Evolutionary conservation across 1,140 invertebrate genomes (phyloP), one percentile per base, ranked within the genome.

Genomic region (Apocrypta bakeri): DNA sequence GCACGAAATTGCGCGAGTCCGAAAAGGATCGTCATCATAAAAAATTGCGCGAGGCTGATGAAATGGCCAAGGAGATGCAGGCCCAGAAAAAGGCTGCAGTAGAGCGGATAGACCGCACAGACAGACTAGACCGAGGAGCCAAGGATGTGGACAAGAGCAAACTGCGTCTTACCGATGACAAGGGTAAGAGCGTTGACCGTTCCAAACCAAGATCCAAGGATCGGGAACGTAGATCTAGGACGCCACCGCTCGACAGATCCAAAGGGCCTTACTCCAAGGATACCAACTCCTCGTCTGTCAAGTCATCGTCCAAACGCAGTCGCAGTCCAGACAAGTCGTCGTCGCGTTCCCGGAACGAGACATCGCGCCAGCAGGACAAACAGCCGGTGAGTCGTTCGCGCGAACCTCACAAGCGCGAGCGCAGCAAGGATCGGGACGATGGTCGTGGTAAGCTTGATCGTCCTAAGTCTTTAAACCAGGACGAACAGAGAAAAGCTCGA

Each of bases 281-380:
- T 9, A 37, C 9, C 33, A 31, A 24, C 12, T 81, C 71, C 1
- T 75, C 72, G 21, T 24, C 63, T 24, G 42, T 21, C 9, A 92
- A 91, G 79, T 37, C 33, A 2, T 37, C 24, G 25, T 80, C 87
- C 6, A 88, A 88, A 9, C 86, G 88, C 24, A 91, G 91, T 78
- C 90, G 92, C n/a, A 90, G 90, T 4, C 89, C 89, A 1, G 90
- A 92, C 12, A 93, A 92, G 82, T 85, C 88, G 83, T 87, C 90
- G 1, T 92, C 92, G 83, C 86, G 89, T 29, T 83, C 86, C 0
- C 3, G 11, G 8, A 84, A 86, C 0, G 84, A 87, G 0, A n/a
- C 84, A 4, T 72, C 73, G 72, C 90, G 92, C 12, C 89, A 90
- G 4, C 89, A 88, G 6, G 90, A 92, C 9, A 93, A 92, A 81